Evolutionary conservation across 2,888 invertebrate genomes (phyloP).

Genomic region (Aromia moschata): DNA sequence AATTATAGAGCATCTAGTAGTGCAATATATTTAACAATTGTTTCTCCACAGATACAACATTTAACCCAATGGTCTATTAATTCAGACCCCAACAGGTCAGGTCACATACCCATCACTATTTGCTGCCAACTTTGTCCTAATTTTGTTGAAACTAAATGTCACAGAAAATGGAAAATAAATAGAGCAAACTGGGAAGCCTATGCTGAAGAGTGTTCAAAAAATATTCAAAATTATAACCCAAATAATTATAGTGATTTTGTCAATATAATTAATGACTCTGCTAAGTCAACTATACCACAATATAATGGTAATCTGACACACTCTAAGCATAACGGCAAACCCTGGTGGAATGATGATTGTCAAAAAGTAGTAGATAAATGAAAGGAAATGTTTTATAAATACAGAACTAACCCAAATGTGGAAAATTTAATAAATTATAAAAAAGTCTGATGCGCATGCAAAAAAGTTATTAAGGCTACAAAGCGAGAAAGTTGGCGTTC

Average conservation of each 20-base stretch:
- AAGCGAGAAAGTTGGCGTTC: too few relatives aligned
- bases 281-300: conserved; percentile 7
- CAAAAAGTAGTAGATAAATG: background rate
- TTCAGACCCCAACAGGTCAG: conserved; percentile 10
- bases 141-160: background rate
- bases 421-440: too few relatives aligned
- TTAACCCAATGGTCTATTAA: background rate
- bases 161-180: background rate
- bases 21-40: conserved; percentile 19
- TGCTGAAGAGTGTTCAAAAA: background rate
- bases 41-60: conserved; percentile 4
- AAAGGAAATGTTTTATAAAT: background rate
- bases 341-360: conserved; percentile 12
- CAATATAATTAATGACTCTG: background rate
- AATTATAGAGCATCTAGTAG: background rate
- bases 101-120: conserved; percentile 10
- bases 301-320: background rate
- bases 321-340: conserved; percentile 5
- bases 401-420: conserved; percentile 6
- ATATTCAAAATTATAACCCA: background rate
- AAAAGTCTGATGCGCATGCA: too few relatives aligned
- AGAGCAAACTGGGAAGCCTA: conserved; percentile 17
- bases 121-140: background rate
- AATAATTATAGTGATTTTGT: background rate
- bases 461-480: too few relatives aligned